Evolutionary conservation across 1,140 invertebrate genomes (phyloP), one percentile per base, ranked within the genome.

Genomic region (Acromyrmex echinatior): DNA sequence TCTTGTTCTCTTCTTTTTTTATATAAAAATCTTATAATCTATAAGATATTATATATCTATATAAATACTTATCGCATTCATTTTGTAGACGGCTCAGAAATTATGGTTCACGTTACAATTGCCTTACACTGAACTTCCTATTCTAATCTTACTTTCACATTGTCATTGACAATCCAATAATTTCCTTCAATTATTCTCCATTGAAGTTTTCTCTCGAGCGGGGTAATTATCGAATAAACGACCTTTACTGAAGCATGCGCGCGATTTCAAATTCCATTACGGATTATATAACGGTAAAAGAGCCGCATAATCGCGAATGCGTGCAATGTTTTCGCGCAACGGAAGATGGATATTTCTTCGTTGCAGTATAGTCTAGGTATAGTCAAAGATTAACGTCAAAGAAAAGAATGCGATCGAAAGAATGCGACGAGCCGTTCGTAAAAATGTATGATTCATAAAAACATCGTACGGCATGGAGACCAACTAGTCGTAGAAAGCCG

Each of bases 361-460:
- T 16, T 35, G 35, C 35, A 14, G 21, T 21, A 21, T 21, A 21
- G 21, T 25, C 21, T 70, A 35, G 31, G 5, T 6, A 18, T 21
- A 80, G 31, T 39, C 49, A 16, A 51, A 70, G 66, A 49, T 71
- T 81, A 66, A 60, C 71, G 79, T 81, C 66, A 71, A 81, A 71
- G 16, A 51, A 35, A 35, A 35, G 31, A 35, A 35, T 35, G 31
- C 31, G 31, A 81, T 81, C 66, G 65, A 53, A 31, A 49, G 66
- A 58, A 71, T 81, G 79, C 53, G 14, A 16, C n/a, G 51, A 16
- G 35, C 10, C 18, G 51, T 60, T 58, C 9, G 31, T 71, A 71
- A 81, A 81, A 81, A 71, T 81, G 28, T n/a, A 51, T 16, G 65
- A 81, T 58, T 71, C 66, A 81, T 81, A 28, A 81, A 70, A 81